Base-by-base conservation (phyloP, 2,113 vertebrate genomes). In the Sus scrofa region DNA sequence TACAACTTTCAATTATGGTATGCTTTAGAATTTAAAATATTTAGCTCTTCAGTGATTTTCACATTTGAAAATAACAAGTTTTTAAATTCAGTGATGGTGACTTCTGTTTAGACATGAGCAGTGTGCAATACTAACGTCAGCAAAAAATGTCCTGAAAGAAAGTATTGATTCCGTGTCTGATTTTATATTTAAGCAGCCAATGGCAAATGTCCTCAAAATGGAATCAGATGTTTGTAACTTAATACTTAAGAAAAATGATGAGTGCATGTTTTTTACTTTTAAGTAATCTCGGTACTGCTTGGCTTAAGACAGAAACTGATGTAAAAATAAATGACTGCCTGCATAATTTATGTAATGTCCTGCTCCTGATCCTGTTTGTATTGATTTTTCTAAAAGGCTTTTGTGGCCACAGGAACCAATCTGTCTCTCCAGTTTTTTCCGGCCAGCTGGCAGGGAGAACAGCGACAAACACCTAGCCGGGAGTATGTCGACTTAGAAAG, bases 401-500 rank as follows among this genome's bases (percentile, higher is more conserved):
- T 99, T 98, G 99, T 99, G 98, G 99, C 99, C 95, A 99, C 99
- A 98, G 99, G 99, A 98, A 99, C 99, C 99, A 99, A 99, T 99
- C 99, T 99, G 98, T 99, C 99, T 96, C 99, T 99, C 98, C 99
- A 99, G 99, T 99, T 99, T 99, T 99, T 99, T 98, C 99, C 99
- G 94, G 99, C 99, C 98, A 99, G 99, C 98, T 99, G 99, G 98
- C 99, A 99, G 92, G 99, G 99, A 93, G 99, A 99, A 94, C 99
- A 99, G 98, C 98, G 99, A 63, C 99, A 99, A 98, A 99, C 99
- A 98, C 99, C 99, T 37, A 99, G 99, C 50, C 99, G 99, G 95
- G 99, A 99, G 74, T 99, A 99, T 97, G 99, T 99, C 74, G 99
- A 99, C 99, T 99, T 99, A 97, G 99, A 99, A 97, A 99, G 99